Conservation (phyloP, 1,140 invertebrate species). For the Drosophila tristis region DNA sequence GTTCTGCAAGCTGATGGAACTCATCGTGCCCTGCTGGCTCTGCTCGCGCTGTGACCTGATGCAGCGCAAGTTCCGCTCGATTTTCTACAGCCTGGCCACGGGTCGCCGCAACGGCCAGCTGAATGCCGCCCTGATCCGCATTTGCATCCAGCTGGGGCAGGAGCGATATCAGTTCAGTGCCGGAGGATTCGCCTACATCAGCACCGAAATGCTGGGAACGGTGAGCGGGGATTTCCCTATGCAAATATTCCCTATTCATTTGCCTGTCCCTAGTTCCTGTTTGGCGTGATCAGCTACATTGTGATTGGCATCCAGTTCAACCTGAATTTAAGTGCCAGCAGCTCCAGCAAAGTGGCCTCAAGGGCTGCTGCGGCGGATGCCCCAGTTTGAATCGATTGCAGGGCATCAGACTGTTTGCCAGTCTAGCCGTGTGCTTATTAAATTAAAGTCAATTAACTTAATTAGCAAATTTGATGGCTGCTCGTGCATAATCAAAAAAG, state of each 20-base stretch:
- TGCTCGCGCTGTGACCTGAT: constrained; percentile 47
- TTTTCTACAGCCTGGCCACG: constrained; percentile 35
- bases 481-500: constrained; percentile 60
- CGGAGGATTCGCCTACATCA: constrained; percentile 53
- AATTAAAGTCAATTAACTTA: constrained; percentile 73
- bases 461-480: constrained; percentile 65
- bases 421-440: constrained; percentile 50
- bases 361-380: not conserved
- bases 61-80: constrained; percentile 36
- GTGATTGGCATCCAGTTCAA: constrained; percentile 70
- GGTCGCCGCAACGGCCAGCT: constrained; percentile 46
- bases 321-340: constrained; percentile 26
- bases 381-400: not conserved
- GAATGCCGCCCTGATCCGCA: constrained; percentile 25
- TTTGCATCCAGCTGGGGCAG: constrained; percentile 55
- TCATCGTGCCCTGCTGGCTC: constrained; percentile 46
- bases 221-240: not conserved
- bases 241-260: too few relatives aligned
- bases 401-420: constrained; percentile 4
- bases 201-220: constrained; percentile 58
- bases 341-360: not conserved
- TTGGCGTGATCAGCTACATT: constrained; percentile 56
- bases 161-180: constrained; percentile 55
- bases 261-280: constrained; percentile 43
- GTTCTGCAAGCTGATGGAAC: constrained; percentile 41